Evolutionary conservation across 2,113 vertebrate genomes (phyloP).

Genomic region (Elgaria multicarinata): DNA sequence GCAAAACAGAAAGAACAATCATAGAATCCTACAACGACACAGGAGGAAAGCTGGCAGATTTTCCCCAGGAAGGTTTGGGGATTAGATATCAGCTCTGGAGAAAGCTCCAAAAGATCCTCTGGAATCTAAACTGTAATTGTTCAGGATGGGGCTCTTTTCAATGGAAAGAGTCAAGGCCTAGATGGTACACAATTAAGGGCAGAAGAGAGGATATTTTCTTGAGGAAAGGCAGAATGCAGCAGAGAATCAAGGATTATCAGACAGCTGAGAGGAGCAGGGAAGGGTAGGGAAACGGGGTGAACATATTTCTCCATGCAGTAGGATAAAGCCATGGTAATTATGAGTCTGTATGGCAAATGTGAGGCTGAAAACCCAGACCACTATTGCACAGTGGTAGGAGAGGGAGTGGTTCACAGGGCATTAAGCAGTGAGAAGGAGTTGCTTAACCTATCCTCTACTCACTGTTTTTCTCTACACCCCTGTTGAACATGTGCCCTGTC

Average conservation of each 20-base stretch:
- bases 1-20: slow-evolving; percentile 27
- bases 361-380: not conserved
- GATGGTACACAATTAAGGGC: not conserved
- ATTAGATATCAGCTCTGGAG: not conserved
- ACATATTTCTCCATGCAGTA: not conserved
- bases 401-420: not conserved
- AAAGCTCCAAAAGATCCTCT: slow-evolving; percentile 48
- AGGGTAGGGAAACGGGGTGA: too few species aligned
- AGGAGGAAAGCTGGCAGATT: slow-evolving; percentile 31
- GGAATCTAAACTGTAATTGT: slow-evolving; percentile 44
- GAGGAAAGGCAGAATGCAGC: not conserved
- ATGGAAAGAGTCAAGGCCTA: slow-evolving; percentile 36
- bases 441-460: not conserved
- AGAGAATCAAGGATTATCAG: not conserved
- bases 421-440: not conserved
- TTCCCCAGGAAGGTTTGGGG: slow-evolving; percentile 22
- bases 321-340: not conserved
- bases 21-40: slow-evolving; percentile 2
- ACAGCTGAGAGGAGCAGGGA: not conserved
- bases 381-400: not conserved
- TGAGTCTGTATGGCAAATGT: not conserved
- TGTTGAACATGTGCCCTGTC: too few species aligned
- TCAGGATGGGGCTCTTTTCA: slow-evolving; percentile 57
- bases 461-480: not conserved
- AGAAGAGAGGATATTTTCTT: not conserved